Percentiles rank a stretch among this genome's conserved stretches.
Conservation (phyloP, 2,113 vertebrate species). For the Furnarius figulus region DNA sequence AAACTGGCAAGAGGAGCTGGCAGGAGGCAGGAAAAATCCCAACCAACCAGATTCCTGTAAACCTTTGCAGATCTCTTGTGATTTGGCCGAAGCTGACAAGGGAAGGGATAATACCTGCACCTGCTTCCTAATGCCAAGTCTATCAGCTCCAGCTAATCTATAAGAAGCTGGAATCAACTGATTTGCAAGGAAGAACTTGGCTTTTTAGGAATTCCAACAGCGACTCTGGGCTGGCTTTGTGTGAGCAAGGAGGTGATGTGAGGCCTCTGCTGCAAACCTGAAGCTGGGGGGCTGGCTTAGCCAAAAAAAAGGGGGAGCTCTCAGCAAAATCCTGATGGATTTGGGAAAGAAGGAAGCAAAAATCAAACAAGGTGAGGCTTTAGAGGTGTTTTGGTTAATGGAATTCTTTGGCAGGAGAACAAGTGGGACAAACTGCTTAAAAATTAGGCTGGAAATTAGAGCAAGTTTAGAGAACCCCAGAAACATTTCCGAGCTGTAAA, state of each 20-base stretch:
- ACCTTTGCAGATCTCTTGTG: neutral
- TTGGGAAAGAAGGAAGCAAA: neutral
- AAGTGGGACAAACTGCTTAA: neutral
- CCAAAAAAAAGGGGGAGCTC: neutral
- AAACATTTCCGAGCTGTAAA: neutral
- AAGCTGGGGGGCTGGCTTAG: neutral
- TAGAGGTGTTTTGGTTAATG: neutral
- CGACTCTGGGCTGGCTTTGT: neutral
- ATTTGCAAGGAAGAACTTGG: neutral
- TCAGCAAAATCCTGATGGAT: neutral
- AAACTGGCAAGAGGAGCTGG: conserved; percentile 27
- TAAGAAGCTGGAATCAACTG: neutral
- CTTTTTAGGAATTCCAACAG: conserved; percentile 38
- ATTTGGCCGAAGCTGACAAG: neutral
- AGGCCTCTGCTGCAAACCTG: neutral
- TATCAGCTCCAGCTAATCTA: neutral
- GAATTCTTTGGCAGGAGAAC: neutral
- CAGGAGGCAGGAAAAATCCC: neutral
- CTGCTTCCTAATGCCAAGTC: neutral
- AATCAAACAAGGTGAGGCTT: neutral
- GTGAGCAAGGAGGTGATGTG: neutral
- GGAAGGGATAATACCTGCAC: neutral
- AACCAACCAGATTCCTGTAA: neutral
- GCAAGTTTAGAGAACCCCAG: neutral
- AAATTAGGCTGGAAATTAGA: neutral